A percentile compares a stretch with the other conserved stretches of the same genome.
Evolutionary conservation across 1,140 invertebrate genomes (phyloP).

Genomic region (Ridgeia piscesae): DNA sequence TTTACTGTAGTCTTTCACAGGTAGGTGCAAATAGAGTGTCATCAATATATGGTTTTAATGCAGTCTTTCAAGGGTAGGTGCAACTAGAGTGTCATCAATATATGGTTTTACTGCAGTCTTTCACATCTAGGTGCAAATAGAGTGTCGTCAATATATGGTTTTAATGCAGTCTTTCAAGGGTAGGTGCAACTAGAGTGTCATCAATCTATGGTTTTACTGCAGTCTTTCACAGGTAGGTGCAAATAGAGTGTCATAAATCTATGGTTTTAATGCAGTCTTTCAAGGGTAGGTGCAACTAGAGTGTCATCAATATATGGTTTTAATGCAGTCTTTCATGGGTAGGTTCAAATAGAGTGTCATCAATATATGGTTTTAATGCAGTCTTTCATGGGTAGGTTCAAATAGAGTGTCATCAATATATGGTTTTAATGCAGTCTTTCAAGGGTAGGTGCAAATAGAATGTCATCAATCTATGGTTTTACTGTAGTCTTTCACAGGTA

Average conservation of each 20-base stretch:
- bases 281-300: not conserved
- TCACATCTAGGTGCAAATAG: not conserved
- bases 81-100: not conserved
- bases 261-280: not conserved
- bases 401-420: not conserved
- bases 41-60: not conserved
- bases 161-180: not conserved
- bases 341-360: not conserved
- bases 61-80: not conserved
- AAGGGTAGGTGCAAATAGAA: not conserved
- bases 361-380: not conserved
- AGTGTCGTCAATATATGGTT: not conserved
- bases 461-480: not conserved
- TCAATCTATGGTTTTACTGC: not conserved
- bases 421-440: not conserved
- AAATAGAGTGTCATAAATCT: not conserved
- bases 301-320: not conserved
- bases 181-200: not conserved
- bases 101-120: not conserved
- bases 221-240: not conserved
- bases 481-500: not conserved
- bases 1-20: conserved; percentile 57
- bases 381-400: not conserved
- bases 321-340: not conserved
- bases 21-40: conserved; percentile 18